phyloP scores from a whole-genome alignment of 2,888 invertebrate species.

The Ormyrus nitidulus region DNA sequence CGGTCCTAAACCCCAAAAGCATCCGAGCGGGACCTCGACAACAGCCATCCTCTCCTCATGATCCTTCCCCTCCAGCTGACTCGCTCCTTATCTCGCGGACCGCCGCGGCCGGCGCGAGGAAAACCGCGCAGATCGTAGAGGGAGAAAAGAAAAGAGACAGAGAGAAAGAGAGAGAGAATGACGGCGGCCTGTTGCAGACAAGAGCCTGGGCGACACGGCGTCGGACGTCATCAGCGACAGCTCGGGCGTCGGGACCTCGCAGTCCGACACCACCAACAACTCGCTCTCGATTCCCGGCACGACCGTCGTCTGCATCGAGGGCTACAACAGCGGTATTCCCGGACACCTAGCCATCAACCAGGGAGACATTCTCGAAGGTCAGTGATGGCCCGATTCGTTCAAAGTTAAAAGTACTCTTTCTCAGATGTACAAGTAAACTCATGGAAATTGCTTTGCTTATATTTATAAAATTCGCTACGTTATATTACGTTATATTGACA shows the following conservation, averaged over 20 bases:
- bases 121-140: no score
- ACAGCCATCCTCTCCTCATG: not conserved
- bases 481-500: no score
- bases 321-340: constrained; percentile 84
- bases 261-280: constrained; percentile 87
- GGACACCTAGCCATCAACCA: constrained; percentile 89
- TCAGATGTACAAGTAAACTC: no score
- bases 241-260: constrained; percentile 92
- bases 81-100: not conserved
- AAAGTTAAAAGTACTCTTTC: no score
- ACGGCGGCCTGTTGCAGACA: constrained; percentile 81
- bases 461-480: no score
- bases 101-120: no score
- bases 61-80: not conserved
- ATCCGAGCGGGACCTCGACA: not conserved
- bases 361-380: constrained; percentile 94
- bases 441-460: no score
- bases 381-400: not conserved
- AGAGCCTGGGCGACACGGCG: constrained; percentile 89
- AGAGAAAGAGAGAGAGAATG: no score
- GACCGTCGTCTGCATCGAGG: constrained; percentile 90
- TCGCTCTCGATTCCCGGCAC: constrained; percentile 88
- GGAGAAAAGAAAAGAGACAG: no score
- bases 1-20: no score
- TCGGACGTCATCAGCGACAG: constrained; percentile 95